phyloP scores from a whole-genome alignment of 2,113 vertebrate genomes.

The Greenwoodochromis staneri region DNA sequence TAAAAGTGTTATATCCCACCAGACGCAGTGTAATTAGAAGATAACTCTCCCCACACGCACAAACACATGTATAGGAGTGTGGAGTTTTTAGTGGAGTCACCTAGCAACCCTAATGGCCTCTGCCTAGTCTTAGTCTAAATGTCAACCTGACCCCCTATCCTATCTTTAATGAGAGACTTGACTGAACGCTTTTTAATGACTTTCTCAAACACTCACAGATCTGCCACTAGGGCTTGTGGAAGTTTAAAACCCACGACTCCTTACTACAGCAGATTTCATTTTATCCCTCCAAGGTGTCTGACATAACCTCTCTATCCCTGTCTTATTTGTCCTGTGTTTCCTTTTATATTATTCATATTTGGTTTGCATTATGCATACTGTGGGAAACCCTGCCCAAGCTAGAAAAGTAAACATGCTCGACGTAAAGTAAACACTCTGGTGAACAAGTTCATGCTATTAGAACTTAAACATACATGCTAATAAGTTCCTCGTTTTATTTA shows the following conservation, averaged over 20 bases:
- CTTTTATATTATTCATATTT: not conserved
- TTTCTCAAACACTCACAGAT: slow-evolving; percentile 44
- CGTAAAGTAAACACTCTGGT: not conserved
- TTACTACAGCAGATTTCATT: not conserved
- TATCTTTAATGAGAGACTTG: slow-evolving; percentile 57
- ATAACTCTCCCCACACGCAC: slow-evolving; percentile 18
- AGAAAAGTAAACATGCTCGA: not conserved
- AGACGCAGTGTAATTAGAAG: slow-evolving; percentile 1
- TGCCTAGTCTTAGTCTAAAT: slow-evolving; percentile 45
- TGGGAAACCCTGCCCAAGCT: slow-evolving; percentile 24
- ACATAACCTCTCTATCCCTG: not conserved
- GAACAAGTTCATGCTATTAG: not conserved
- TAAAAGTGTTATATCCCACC: not conserved
- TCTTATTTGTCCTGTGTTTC: not conserved
- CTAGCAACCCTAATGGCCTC: slow-evolving; percentile 54
- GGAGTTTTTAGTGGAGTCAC: slow-evolving; percentile 24
- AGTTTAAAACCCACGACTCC: not conserved
- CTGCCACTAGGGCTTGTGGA: not conserved
- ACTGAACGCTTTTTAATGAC: slow-evolving; percentile 63
- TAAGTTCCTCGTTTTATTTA: not conserved
- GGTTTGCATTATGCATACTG: not conserved
- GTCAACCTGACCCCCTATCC: slow-evolving; percentile 41
- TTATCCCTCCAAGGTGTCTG: not conserved
- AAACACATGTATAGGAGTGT: not conserved
- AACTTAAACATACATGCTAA: not conserved